Evolutionary conservation across 2,888 invertebrate species (phyloP).

Genomic region (Papilio protenor): DNA sequence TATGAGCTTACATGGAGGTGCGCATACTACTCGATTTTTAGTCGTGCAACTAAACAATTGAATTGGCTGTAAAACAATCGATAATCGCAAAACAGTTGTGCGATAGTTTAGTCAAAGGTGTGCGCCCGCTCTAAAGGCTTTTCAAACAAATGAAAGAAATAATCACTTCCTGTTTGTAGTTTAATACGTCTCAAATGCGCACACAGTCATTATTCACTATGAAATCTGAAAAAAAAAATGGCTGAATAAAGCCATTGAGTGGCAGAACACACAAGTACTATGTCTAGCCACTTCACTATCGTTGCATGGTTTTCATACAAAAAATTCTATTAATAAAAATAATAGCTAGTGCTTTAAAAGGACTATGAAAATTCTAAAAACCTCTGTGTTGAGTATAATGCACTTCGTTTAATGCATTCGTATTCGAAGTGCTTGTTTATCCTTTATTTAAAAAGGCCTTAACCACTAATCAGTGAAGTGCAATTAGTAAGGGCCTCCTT

Average conservation of each 20-base stretch:
- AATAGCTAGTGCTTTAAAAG: constrained; percentile 32
- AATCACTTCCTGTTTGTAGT: not conserved
- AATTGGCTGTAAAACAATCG: too few species aligned
- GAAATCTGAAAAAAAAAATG: not conserved
- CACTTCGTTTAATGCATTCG: constrained; percentile 44
- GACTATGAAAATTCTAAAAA: constrained; percentile 37
- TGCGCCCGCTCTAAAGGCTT: too few species aligned
- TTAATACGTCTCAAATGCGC: not conserved
- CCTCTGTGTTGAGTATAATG: constrained; percentile 29
- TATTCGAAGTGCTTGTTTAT: constrained; percentile 38
- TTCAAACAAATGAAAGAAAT: not conserved
- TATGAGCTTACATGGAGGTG: too few species aligned
- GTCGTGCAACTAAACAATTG: too few species aligned
- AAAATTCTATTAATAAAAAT: constrained; percentile 34
- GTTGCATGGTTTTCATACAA: constrained; percentile 32
- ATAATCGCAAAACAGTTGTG: too few species aligned
- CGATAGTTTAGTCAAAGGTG: too few species aligned
- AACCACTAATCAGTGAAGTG: constrained; percentile 76
- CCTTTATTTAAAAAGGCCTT: constrained; percentile 41
- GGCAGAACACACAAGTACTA: constrained; percentile 22
- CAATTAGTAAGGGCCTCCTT: constrained; percentile 72
- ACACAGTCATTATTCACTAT: not conserved
- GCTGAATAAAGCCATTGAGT: constrained; percentile 46
- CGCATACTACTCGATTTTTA: too few species aligned
- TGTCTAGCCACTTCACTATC: constrained; percentile 16